A percentile compares a stretch with the other conserved stretches of the same genome.
phyloP scores from a whole-genome alignment of 2,113 vertebrate genomes.

The Emberiza fucata region DNA sequence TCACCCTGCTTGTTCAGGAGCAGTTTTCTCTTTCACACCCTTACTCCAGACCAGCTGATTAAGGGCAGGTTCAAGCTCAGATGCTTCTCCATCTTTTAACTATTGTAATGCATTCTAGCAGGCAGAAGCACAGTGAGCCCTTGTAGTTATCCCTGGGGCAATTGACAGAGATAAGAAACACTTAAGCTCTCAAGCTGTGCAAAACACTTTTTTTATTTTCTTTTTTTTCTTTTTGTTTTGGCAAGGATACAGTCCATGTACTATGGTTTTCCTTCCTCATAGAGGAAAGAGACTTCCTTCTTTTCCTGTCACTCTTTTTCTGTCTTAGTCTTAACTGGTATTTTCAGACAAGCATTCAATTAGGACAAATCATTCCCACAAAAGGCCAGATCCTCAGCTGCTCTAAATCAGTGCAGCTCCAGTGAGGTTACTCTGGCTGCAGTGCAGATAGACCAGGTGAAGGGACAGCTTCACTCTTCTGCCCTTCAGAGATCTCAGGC shows the following conservation, averaged over 20 bases:
- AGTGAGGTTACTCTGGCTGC: background rate
- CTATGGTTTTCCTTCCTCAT: background rate
- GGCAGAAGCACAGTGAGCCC: background rate
- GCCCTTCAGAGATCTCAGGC: background rate
- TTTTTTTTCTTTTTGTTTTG: background rate
- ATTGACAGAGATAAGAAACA: background rate
- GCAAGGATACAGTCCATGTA: background rate
- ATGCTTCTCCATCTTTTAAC: background rate
- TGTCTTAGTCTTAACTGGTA: background rate
- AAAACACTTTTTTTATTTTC: background rate
- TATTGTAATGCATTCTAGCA: background rate
- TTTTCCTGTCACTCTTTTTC: background rate
- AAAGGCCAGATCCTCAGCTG: background rate
- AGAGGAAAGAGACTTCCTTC: background rate
- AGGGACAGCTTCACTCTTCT: background rate
- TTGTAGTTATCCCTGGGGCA: background rate
- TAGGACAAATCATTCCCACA: background rate
- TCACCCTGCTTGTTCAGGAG: background rate
- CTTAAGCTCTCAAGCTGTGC: background rate
- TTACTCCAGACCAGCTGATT: background rate
- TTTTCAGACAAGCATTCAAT: background rate
- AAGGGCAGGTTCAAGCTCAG: background rate
- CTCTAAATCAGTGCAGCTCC: background rate
- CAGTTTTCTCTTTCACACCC: background rate
- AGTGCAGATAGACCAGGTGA: background rate